Conservation (phyloP, 2,888 invertebrate species). For the Polietes domitor region DNA sequence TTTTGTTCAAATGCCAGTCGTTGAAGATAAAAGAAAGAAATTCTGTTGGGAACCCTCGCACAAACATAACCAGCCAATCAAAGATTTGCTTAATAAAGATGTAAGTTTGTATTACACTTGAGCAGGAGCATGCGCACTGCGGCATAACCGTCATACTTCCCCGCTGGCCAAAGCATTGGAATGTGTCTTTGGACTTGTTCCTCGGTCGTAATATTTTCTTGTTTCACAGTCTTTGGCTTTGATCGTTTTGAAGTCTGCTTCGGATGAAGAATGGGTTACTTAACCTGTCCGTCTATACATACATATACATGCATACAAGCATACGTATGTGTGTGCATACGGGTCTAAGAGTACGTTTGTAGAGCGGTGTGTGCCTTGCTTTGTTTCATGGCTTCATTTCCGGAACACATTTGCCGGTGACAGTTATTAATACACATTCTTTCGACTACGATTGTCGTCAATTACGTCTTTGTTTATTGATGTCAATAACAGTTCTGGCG, state of each 20-base stretch:
- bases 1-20: not conserved
- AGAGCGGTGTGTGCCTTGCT: not conserved
- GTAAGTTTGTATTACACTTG: slow-evolving; percentile 39
- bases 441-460: slow-evolving; percentile 54
- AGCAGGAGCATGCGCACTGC: slow-evolving; percentile 51
- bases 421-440: slow-evolving; percentile 62
- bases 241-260: slow-evolving; percentile 1
- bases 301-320: not conserved
- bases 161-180: not conserved
- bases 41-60: not conserved
- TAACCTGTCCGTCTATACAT: not conserved
- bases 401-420: slow-evolving; percentile 53
- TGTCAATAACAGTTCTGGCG: slow-evolving; percentile 47
- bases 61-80: slow-evolving; percentile 48
- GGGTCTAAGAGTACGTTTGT: not conserved
- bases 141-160: not conserved
- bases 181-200: not conserved
- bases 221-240: not conserved
- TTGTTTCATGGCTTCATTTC: slow-evolving; percentile 18
- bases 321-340: not conserved
- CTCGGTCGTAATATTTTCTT: not conserved
- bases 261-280: slow-evolving; percentile 34
- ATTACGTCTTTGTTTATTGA: slow-evolving; percentile 54
- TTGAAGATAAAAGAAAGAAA: not conserved
- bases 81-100: slow-evolving; percentile 39